Conservation (phyloP, 1,140 invertebrate species). For the Bombus sibiricus region DNA sequence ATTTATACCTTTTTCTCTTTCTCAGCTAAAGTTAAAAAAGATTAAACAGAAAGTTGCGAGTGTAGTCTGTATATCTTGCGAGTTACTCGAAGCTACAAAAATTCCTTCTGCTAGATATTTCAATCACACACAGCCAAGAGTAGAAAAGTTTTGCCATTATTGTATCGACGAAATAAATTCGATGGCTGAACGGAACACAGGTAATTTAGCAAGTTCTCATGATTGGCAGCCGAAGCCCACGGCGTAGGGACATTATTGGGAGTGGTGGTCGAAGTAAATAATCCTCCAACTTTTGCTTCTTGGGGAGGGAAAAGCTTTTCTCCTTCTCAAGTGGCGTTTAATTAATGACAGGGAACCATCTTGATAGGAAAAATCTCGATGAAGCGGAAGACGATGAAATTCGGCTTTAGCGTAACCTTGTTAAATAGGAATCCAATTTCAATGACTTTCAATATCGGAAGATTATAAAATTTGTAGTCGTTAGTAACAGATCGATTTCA, state of each 20-base stretch:
- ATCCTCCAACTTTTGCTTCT: conserved; percentile 61
- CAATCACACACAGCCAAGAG: background rate
- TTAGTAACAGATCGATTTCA: background rate
- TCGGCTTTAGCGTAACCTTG: background rate
- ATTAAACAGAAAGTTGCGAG: background rate
- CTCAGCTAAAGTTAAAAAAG: background rate
- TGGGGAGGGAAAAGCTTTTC: conserved; percentile 10
- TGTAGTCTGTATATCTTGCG: background rate
- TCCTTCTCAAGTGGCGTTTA: conserved; percentile 25
- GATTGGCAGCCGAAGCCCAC: conserved; percentile 61
- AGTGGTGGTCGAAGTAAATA: conserved; percentile 45
- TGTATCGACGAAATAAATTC: conserved; percentile 48
- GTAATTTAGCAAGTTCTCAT: conserved; percentile 69
- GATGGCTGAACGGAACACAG: conserved; percentile 3
- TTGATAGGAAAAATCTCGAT: background rate
- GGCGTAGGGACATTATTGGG: background rate
- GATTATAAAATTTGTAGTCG: background rate
- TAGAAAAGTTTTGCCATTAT: conserved; percentile 23
- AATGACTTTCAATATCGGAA: background rate
- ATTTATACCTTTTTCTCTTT: background rate
- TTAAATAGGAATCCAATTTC: background rate
- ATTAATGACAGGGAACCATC: conserved; percentile 19
- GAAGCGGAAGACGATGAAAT: background rate
- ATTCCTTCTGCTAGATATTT: background rate
- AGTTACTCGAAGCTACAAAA: background rate